Evolutionary conservation across 2,888 invertebrate species (phyloP), one percentile per base, ranked within the genome.

Genomic region (Ophonus ardosiacus): DNA sequence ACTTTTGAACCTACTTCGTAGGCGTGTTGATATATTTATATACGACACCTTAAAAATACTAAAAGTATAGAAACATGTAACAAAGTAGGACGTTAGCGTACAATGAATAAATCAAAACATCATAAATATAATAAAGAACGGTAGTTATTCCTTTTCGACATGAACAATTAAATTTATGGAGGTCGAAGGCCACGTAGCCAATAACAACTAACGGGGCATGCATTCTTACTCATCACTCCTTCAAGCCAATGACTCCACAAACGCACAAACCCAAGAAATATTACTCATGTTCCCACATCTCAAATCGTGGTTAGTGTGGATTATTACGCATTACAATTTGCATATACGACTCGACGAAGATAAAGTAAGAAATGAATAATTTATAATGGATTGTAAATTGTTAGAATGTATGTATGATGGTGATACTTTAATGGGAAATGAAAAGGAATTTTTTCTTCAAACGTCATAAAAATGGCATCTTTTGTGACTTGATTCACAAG

Each of bases 101-200:
- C 13, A 51, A 51, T 71, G 38, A 71, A 71, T 71, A 71, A 71
- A 71, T 71, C 59, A 84, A 84, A 24, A 8, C 43, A 15, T 56
- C 78, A 80, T 85, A 85, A 80, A 80, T 85, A 85, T 80, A 43
- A 80, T 80, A 85, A 85, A 57, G 80, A 85, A 85, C 85, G 85
- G 85, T 68, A 85, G 85, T 85, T 84, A 85, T 85, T 40, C 71
- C 38, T 80, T 68, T 85, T 85, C 40, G 80, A 85, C 79, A 85
- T 85, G 18, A 79, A 85, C 80, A 85, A 85, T 85, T 85, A 85
- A 85, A 85, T 85, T 85, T 85, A 85, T 85, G 80, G 79, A 80
- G 68, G 76, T 79, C 43, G 57, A 21, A 80, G 85, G 79, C 80
- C 80, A 21, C 21, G 40, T 40, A 80, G 79, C 57, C 80, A 80